Conservation (phyloP, 2,888 invertebrate genomes). For the Nemurella pictetii region DNA sequence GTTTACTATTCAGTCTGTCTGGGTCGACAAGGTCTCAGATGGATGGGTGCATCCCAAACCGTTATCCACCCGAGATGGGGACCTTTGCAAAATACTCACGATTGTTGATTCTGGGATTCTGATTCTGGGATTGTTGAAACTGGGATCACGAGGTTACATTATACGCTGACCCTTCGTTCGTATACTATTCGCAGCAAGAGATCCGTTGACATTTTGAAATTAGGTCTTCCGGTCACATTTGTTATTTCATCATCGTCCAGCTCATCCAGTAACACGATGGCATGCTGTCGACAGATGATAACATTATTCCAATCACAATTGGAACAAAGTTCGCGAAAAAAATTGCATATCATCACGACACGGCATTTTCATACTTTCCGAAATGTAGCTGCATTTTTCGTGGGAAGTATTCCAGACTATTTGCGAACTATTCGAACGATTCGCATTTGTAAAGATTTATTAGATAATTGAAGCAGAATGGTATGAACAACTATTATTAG, state of each 20-base stretch:
- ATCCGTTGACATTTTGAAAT: neutral
- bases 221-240: neutral
- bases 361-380: neutral
- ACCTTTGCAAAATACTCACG: neutral
- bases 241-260: neutral
- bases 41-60: neutral
- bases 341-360: neutral
- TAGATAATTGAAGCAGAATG: neutral
- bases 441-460: neutral
- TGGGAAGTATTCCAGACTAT: neutral
- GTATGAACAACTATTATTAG: neutral
- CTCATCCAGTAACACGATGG: too few relatives aligned
- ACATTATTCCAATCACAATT: neutral
- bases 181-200: neutral
- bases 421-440: neutral
- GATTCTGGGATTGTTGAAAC: too few relatives aligned
- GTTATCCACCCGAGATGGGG: neutral
- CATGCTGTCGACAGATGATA: neutral
- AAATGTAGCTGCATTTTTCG: neutral
- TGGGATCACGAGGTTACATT: too few relatives aligned
- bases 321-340: neutral
- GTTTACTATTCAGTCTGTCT: neutral
- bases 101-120: too few relatives aligned
- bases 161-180: too few relatives aligned
- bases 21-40: neutral